Conservation (phyloP, 2,113 vertebrate genomes). For the Sylvilagus bachmani region DNA sequence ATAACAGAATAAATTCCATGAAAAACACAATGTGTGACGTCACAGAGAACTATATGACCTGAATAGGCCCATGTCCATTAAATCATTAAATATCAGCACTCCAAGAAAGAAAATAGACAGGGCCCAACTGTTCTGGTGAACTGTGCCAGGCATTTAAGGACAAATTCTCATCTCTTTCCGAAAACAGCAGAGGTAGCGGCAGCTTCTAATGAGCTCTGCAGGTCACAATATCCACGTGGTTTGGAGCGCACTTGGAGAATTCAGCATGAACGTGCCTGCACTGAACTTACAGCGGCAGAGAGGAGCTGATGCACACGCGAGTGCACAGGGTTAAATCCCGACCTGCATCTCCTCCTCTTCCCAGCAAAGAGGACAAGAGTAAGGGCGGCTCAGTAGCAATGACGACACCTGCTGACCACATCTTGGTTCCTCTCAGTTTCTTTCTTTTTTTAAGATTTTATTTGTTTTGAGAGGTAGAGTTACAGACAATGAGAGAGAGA, state of each 20-base stretch:
- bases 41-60: not conserved
- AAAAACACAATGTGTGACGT: not conserved
- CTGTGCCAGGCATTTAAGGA: not conserved
- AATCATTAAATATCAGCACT: not conserved
- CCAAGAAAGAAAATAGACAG: not conserved
- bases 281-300: too few relatives aligned
- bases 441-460: too few relatives aligned
- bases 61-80: not conserved
- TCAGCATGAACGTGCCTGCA: not conserved
- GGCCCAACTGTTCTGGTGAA: not conserved
- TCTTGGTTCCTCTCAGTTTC: not conserved
- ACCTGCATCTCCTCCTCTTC: not conserved
- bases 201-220: not conserved
- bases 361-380: rapidly evolving
- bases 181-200: not conserved
- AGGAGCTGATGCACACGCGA: too few relatives aligned
- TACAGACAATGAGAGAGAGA: too few relatives aligned
- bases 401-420: not conserved
- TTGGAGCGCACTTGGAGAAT: not conserved
- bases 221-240: too few relatives aligned
- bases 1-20: not conserved
- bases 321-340: too few relatives aligned
- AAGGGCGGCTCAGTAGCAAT: not conserved
- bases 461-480: too few relatives aligned
- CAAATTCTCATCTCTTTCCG: not conserved